Evolutionary conservation across 2,888 invertebrate species (phyloP).

Genomic region (Pteria penguin): DNA sequence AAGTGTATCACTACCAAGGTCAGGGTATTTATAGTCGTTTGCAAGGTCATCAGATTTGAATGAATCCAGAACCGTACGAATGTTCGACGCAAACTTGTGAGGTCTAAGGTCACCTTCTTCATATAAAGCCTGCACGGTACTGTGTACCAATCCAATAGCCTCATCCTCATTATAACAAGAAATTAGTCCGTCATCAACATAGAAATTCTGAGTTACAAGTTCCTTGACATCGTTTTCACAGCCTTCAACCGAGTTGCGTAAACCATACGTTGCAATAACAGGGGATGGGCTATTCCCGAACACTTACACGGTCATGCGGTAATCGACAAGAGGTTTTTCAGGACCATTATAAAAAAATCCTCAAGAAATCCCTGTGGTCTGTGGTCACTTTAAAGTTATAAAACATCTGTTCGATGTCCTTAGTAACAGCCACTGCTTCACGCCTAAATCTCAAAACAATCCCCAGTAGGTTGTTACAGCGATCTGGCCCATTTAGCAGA

Average conservation of each 20-base stretch:
- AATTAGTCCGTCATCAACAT: constrained; percentile 51
- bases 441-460: constrained; percentile 46
- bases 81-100: constrained; percentile 51
- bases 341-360: constrained; percentile 48
- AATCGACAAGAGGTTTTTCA: constrained; percentile 20
- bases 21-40: constrained; percentile 36
- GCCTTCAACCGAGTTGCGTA: constrained; percentile 37
- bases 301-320: constrained; percentile 39
- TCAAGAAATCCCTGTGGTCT: constrained; percentile 44
- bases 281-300: constrained; percentile 34
- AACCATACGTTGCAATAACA: constrained; percentile 46
- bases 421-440: constrained; percentile 45
- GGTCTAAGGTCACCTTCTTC: constrained; percentile 40
- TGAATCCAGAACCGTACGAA: constrained; percentile 37
- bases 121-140: constrained; percentile 40
- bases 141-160: constrained; percentile 41
- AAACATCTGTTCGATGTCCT: constrained; percentile 57
- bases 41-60: constrained; percentile 46
- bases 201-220: constrained; percentile 43
- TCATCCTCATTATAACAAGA: constrained; percentile 17
- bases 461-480: constrained; percentile 48
- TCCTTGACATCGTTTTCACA: not conserved
- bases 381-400: constrained; percentile 47
- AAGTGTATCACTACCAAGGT: constrained; percentile 20
- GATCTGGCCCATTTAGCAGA: constrained; percentile 44